Base-by-base conservation (phyloP, 2,113 vertebrate genomes). In the Hyperoodon ampullatus region DNA sequence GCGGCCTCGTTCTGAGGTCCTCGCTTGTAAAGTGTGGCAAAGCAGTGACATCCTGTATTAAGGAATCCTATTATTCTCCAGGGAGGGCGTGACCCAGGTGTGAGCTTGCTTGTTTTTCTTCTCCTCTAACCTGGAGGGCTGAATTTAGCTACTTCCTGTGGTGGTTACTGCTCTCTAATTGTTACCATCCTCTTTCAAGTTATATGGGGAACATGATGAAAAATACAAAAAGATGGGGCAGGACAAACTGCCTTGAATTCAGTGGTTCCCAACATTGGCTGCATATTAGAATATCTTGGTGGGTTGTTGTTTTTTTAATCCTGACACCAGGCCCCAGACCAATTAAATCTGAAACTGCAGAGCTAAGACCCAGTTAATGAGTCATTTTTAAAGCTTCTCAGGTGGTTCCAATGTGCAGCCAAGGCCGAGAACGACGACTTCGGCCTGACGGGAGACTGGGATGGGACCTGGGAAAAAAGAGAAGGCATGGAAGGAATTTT, bases 401-500 rank as follows among this genome's bases (percentile, higher is more conserved):
- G 80, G 93, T 94, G 53, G 94, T 92, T 78, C 70, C 66, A 50
- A 30, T 8, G 18, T n/a, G 16, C 0, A 8, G 44, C 61, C 53
- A 66, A 63, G 6, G 47, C 39, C 14, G 11, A 53, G 61, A 71
- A 50, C 3, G 21, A 35, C 9, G 5, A 85, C 23, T 50, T 81
- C 77, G 68, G n/a, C 39, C 47, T 55, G 55, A 71, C 18, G 28
- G 58, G 58, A 24, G 72, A 98, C 96, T 58, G 0, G 30, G 30
- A 85, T 3, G 53, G 18, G 47, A 53, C 24, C 72, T 19, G 11
- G 28, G 77, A 39, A 95, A 94, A 24, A 24, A 87, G 23, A 78
- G 50, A 35, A 97, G 87, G 60, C 90, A 81, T 78, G 87, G 53
- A 44, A 98, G 88, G 83, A 90, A 70, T 90, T 95, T 75, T 86